phyloP scores from a whole-genome alignment of 2,113 vertebrate species.

The Nibea coibor region DNA sequence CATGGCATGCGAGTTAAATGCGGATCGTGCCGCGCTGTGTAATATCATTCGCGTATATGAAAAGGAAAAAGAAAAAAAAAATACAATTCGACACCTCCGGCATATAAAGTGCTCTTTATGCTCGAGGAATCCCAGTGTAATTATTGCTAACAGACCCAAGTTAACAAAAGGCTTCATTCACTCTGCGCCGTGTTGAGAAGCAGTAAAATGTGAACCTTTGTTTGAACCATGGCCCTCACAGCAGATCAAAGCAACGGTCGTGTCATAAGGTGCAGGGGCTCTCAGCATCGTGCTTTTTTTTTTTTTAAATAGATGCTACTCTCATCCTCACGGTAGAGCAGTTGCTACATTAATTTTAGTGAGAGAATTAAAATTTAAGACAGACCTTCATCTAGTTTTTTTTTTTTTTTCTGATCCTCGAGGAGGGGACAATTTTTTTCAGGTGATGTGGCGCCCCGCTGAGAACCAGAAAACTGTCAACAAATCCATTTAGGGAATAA shows the following conservation, averaged over 20 bases:
- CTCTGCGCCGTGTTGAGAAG: constrained; percentile 48
- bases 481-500: not conserved
- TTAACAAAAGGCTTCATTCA: constrained; percentile 78
- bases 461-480: not conserved
- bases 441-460: not conserved
- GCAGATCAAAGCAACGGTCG: constrained; percentile 76
- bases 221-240: constrained; percentile 71
- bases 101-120: constrained; percentile 68
- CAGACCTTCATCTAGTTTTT: constrained; percentile 4
- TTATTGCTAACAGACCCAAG: constrained; percentile 73
- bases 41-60: constrained; percentile 28
- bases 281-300: constrained; percentile 22
- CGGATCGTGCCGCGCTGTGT: constrained; percentile 21
- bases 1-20: constrained; percentile 39
- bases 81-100: constrained; percentile 38
- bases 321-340: constrained; percentile 12
- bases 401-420: constrained; percentile 3
- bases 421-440: not conserved
- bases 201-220: constrained; percentile 75
- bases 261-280: constrained; percentile 50
- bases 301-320: constrained; percentile 21
- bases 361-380: constrained; percentile 16
- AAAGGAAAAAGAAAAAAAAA: not conserved
- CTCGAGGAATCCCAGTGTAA: constrained; percentile 74
- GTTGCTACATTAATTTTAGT: constrained; percentile 1